Percentiles rank a stretch among this genome's conserved stretches.
Conservation (phyloP, 1,140 invertebrate genomes). For the Pseudomyrmex pallidus region DNA sequence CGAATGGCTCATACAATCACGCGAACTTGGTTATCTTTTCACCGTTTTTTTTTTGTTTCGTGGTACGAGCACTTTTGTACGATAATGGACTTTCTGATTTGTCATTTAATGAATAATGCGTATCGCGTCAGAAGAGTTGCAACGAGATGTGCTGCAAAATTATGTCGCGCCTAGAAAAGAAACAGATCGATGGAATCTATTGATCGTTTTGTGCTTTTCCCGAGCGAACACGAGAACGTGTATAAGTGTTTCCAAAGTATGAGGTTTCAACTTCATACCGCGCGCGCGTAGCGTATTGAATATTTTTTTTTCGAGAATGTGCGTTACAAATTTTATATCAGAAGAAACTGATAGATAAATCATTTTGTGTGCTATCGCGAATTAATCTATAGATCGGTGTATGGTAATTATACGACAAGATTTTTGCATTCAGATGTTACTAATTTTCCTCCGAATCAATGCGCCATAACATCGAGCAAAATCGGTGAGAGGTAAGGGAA, state of each 20-base stretch:
- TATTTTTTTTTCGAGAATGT: not conserved
- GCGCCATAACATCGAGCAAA: conserved; percentile 35
- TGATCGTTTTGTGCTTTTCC: not conserved
- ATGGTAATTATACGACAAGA: not conserved
- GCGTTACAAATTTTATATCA: not conserved
- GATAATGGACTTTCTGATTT: conserved; percentile 12
- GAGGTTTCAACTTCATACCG: too few relatives aligned
- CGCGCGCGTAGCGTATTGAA: not conserved
- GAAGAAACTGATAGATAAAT: not conserved
- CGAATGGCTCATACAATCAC: conserved; percentile 33
- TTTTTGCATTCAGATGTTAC: conserved; percentile 44
- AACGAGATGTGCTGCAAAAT: not conserved
- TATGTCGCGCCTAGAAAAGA: conserved; percentile 20
- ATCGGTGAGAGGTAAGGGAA: not conserved
- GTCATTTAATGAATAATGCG: conserved; percentile 47
- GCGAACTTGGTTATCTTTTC: conserved; percentile 26
- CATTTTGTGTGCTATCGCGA: not conserved
- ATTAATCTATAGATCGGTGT: not conserved
- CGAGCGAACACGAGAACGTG: too few relatives aligned
- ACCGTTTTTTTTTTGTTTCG: not conserved
- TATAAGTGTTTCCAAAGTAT: too few relatives aligned
- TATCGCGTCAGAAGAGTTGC: conserved; percentile 2
- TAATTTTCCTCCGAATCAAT: not conserved
- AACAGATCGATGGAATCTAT: conserved; percentile 38
- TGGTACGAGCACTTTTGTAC: not conserved